A percentile compares a stretch with the other conserved stretches of the same genome.
These are phyloP conservation scores for Laterallus jamaicensis DNA, from an alignment of 2,113 vertebrate species.

Conservation along the genomic window DNA sequence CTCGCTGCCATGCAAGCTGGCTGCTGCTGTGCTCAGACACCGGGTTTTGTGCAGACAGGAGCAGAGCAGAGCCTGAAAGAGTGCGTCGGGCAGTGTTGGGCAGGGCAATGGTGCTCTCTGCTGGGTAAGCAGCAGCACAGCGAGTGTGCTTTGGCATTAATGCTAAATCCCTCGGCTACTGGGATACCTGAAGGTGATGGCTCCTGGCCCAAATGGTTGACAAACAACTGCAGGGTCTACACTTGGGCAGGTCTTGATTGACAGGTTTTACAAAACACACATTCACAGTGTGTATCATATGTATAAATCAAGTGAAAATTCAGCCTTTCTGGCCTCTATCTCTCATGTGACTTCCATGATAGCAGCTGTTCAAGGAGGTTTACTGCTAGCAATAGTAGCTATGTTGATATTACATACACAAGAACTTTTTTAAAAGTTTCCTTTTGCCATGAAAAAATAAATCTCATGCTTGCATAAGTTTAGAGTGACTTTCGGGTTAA, in stretches of 20 bases:
- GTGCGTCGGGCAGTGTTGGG: background rate
- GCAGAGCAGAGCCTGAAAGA: background rate
- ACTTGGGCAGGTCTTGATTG: background rate
- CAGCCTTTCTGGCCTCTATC: background rate
- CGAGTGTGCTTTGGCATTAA: accelerated
- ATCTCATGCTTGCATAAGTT: background rate
- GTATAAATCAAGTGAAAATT: background rate
- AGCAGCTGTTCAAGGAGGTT: background rate
- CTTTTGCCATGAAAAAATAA: background rate
- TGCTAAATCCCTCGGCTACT: accelerated
- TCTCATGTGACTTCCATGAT: background rate
- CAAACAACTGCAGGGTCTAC: background rate
- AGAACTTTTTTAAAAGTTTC: background rate
- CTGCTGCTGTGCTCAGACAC: background rate
- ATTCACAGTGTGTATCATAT: accelerated
- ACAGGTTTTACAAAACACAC: background rate
- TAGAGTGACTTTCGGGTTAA: background rate
- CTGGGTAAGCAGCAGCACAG: conserved; percentile 40
- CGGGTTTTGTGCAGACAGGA: background rate
- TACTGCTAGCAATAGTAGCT: background rate
- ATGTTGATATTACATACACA: background rate
- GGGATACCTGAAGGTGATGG: background rate
- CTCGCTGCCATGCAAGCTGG: background rate
- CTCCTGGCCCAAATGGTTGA: accelerated
- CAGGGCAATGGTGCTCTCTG: conserved; percentile 74